Evolutionary conservation across 2,113 vertebrate genomes (phyloP).

Genomic region (Corynorhinus townsendii): DNA sequence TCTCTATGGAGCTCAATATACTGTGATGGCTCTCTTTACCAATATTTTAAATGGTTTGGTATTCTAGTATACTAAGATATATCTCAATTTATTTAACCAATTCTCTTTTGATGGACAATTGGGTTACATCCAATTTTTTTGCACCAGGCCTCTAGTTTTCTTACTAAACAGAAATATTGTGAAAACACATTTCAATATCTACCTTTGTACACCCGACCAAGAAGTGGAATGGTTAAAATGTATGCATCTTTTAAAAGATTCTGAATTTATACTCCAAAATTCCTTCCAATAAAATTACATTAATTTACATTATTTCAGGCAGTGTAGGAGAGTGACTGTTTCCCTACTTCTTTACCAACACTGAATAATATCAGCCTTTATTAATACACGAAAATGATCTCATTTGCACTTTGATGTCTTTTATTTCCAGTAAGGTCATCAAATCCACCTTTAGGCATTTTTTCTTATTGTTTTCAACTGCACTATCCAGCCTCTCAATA

Average conservation of each 20-base stretch:
- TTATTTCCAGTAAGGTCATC: slow-evolving; percentile 2
- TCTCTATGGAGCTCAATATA: neutral
- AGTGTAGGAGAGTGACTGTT: neutral
- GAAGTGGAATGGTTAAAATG: slow-evolving; percentile 11
- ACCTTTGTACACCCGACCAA: neutral
- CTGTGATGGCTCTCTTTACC: neutral
- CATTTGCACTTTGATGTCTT: slow-evolving; percentile 11
- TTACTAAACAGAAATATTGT: slow-evolving; percentile 30
- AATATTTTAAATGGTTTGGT: slow-evolving; percentile 23
- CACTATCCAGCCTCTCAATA: slow-evolving; percentile 8
- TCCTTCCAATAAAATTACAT: neutral
- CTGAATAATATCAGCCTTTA: neutral
- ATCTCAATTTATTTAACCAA: slow-evolving; percentile 4
- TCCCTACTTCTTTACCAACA: slow-evolving; percentile 6
- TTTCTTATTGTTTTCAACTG: slow-evolving; percentile 46
- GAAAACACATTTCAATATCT: slow-evolving; percentile 2
- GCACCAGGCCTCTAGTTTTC: neutral
- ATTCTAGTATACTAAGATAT: slow-evolving; percentile 1
- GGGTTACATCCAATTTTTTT: neutral
- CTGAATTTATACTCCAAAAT: neutral
- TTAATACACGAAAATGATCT: slow-evolving; percentile 28
- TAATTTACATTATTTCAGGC: slow-evolving; percentile 20
- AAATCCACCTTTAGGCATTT: slow-evolving; percentile 9
- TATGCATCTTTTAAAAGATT: slow-evolving; percentile 30
- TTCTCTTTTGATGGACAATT: slow-evolving; percentile 22